Evolutionary conservation across 2,888 invertebrate genomes (phyloP).

Genomic region (Choreutis nemorana): DNA sequence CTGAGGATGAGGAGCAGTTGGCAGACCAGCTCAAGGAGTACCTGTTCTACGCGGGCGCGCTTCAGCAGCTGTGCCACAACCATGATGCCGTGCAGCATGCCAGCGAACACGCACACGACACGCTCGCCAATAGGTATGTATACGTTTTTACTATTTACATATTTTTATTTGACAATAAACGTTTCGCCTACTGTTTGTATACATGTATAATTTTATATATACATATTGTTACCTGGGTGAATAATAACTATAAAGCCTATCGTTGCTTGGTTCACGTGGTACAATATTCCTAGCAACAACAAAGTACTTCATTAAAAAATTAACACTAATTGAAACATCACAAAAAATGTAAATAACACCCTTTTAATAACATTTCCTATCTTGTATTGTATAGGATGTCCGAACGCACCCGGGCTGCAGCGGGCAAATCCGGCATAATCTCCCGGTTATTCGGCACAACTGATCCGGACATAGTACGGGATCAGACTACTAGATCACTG

Average conservation of each 20-base stretch:
- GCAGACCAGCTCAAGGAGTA: constrained; percentile 88
- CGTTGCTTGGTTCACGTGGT: no score
- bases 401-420: constrained; percentile 64
- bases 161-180: no score
- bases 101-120: constrained; percentile 75
- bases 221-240: background rate
- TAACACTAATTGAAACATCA: no score
- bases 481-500: constrained; percentile 71
- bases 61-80: constrained; percentile 77
- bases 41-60: constrained; percentile 76
- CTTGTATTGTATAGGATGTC: constrained; percentile 46
- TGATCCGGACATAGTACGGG: constrained; percentile 78
- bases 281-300: no score
- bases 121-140: constrained; percentile 54
- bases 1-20: constrained; percentile 84
- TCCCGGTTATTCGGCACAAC: constrained; percentile 77
- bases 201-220: no score
- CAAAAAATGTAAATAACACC: no score
- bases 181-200: no score
- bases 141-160: no score
- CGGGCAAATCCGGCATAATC: constrained; percentile 77
- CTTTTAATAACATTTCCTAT: no score
- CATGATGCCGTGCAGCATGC: constrained; percentile 77
- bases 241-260: no score
- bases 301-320: no score